Percentiles rank a stretch among this genome's conserved stretches.
phyloP scores from a whole-genome alignment of 2,113 vertebrate genomes.

The Malaclemys terrapin region DNA sequence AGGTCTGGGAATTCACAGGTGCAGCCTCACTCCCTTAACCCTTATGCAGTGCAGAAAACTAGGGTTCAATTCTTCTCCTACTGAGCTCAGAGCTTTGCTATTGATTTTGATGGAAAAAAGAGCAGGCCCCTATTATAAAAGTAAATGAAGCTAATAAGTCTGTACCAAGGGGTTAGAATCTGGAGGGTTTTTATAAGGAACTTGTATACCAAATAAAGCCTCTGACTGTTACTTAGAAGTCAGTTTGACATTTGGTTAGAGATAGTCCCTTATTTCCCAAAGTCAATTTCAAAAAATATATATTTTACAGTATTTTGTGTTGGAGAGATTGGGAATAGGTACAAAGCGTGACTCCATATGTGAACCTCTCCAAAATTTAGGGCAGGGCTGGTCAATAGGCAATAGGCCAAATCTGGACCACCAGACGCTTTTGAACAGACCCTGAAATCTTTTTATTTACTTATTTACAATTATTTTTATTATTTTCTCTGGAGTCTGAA shows the following conservation, averaged over 20 bases:
- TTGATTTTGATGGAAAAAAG: not conserved
- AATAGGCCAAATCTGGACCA: too few species aligned
- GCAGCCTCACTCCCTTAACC: not conserved
- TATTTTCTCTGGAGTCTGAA: too few species aligned
- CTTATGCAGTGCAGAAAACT: not conserved
- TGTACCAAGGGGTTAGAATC: rapidly evolving
- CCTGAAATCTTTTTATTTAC: too few species aligned
- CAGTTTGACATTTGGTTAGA: not conserved
- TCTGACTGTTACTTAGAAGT: not conserved
- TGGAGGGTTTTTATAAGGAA: not conserved
- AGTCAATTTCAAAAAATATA: not conserved
- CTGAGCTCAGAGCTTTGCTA: not conserved
- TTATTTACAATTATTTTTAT: too few species aligned
- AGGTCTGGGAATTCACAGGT: not conserved
- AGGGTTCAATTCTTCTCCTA: not conserved
- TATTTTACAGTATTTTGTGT: too few species aligned
- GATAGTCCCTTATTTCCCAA: not conserved
- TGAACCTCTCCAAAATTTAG: too few species aligned
- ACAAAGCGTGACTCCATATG: too few species aligned
- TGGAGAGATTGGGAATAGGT: too few species aligned
- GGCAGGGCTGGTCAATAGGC: too few species aligned
- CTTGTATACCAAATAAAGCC: not conserved
- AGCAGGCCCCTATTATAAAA: not conserved
- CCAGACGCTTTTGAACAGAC: too few species aligned
- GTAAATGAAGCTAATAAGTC: not conserved